phyloP scores from a whole-genome alignment of 2,888 invertebrate species.

The Portevinia maculata region DNA sequence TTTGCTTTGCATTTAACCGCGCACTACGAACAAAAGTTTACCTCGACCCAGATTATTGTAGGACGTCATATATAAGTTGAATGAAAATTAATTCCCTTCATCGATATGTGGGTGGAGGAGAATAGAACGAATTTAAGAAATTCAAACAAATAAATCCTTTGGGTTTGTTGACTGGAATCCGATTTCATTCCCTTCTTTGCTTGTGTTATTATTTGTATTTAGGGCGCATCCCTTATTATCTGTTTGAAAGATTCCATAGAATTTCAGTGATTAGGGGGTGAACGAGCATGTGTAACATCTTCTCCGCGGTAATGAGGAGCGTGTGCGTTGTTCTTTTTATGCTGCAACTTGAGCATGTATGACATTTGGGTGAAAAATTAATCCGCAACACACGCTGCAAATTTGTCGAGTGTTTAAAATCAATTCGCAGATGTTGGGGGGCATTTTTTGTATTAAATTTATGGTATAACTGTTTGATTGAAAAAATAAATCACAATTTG shows the following conservation, averaged over 20 bases:
- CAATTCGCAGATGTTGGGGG: constrained; percentile 55
- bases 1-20: constrained; percentile 67
- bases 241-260: constrained; percentile 8
- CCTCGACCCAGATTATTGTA: constrained; percentile 39
- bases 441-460: no score
- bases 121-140: constrained; percentile 14
- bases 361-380: constrained; percentile 63
- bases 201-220: background rate
- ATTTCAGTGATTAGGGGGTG: constrained; percentile 38
- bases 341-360: constrained; percentile 60
- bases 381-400: constrained; percentile 67
- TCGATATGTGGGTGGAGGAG: constrained; percentile 67
- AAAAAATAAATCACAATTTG: no score
- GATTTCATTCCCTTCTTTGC: constrained; percentile 57
- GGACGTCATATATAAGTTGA: no score
- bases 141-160: constrained; percentile 42
- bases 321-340: constrained; percentile 65
- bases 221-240: constrained; percentile 54
- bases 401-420: constrained; percentile 66
- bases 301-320: constrained; percentile 59
- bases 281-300: constrained; percentile 33
- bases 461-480: no score
- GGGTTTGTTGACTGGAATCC: constrained; percentile 51
- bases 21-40: constrained; percentile 18
- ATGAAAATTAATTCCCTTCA: no score